These are phyloP conservation scores for Leptopilina clavipes DNA, from an alignment of 1,140 invertebrate genomes.

Conservation along the genomic window DNA sequence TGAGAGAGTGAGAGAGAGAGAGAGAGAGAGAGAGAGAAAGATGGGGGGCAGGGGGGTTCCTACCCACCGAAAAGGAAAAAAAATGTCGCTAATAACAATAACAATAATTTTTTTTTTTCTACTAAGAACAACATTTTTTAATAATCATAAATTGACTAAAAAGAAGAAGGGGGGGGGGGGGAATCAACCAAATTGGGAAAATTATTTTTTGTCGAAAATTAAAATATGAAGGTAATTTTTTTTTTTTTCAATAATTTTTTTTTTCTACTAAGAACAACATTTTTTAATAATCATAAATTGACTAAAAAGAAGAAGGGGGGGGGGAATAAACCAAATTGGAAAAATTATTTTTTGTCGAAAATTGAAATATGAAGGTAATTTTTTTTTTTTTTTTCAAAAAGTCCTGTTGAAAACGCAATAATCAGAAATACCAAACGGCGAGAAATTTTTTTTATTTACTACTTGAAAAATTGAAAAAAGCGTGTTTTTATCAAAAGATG, in stretches of 20 bases:
- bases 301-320: background rate
- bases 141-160: too few relatives aligned
- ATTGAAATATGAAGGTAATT: too few relatives aligned
- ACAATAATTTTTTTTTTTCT: background rate
- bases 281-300: too few relatives aligned
- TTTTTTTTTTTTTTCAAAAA: too few relatives aligned
- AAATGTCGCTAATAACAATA: background rate
- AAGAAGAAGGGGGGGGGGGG: background rate
- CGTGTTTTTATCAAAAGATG: background rate
- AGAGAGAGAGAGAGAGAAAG: background rate
- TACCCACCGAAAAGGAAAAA: background rate
- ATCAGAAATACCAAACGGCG: constrained; percentile 18
- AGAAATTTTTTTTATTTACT: background rate
- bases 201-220: too few relatives aligned
- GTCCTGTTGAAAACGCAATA: background rate
- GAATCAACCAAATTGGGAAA: too few relatives aligned
- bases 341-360: too few relatives aligned
- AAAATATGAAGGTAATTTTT: too few relatives aligned
- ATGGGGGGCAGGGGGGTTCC: too few relatives aligned
- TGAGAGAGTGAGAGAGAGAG: background rate
- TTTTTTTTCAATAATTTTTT: background rate
- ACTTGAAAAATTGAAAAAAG: background rate
- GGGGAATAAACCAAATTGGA: too few relatives aligned
- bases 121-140: background rate
- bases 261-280: background rate